A percentile compares a stretch with the other conserved stretches of the same genome.
Conservation (phyloP, 2,797 vertebrate species). For the Protonibea diacanthus region DNA sequence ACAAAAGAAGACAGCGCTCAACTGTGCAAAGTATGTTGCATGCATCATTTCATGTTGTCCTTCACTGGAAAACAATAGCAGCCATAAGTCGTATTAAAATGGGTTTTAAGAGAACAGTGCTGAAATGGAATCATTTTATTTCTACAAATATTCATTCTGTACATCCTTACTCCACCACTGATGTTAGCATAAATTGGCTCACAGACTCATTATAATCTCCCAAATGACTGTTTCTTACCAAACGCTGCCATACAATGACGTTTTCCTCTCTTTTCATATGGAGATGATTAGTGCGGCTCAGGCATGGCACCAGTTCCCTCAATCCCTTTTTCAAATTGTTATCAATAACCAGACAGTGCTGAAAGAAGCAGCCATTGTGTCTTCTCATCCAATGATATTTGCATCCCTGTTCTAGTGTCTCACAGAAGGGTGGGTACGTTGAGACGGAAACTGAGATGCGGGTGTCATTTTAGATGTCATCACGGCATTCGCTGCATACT, state of each 20-base stretch:
- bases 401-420: conserved; percentile 39
- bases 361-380: conserved; percentile 77
- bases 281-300: conserved; percentile 44
- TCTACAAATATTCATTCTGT: neutral
- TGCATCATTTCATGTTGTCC: neutral
- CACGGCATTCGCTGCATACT: conserved; percentile 43
- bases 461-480: conserved; percentile 70
- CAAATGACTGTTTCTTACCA: conserved; percentile 31
- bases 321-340: conserved; percentile 63
- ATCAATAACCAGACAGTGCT: conserved; percentile 74
- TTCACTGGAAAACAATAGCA: neutral
- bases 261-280: conserved; percentile 46
- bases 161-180: neutral
- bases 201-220: conserved; percentile 19
- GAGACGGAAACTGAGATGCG: conserved; percentile 51
- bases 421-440: conserved; percentile 30
- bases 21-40: too few relatives aligned
- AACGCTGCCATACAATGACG: conserved; percentile 47
- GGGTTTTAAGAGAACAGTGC: neutral
- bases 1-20: neutral
- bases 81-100: neutral
- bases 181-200: neutral
- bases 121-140: neutral
- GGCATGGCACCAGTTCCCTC: conserved; percentile 51
- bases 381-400: conserved; percentile 58